phyloP scores from a whole-genome alignment of 2,888 invertebrate genomes.

The Sphinx pinastri region DNA sequence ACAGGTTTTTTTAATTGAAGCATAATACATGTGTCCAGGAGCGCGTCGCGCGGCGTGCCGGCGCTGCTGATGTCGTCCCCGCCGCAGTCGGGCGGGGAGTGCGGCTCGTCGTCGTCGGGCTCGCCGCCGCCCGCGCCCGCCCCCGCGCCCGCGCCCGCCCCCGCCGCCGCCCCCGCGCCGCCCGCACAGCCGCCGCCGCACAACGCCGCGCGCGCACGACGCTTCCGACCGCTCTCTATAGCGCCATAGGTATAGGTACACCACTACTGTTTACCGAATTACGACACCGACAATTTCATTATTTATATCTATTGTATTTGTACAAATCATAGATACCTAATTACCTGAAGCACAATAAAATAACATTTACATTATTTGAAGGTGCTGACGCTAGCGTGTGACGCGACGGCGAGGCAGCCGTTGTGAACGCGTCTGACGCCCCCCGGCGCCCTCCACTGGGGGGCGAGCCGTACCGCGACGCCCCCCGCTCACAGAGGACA shows the following conservation, averaged over 20 bases:
- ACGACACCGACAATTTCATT: too few relatives aligned
- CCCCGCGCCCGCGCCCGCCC: slow-evolving; percentile 35
- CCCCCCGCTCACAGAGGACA: background rate
- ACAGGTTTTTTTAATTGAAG: too few relatives aligned
- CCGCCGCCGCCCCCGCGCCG: slow-evolving; percentile 51
- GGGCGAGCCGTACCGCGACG: background rate
- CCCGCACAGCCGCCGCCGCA: slow-evolving; percentile 54
- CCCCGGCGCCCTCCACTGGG: background rate
- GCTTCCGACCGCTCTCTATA: slow-evolving; percentile 74
- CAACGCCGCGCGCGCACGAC: slow-evolving; percentile 73
- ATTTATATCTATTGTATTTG: too few relatives aligned
- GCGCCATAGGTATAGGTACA: slow-evolving; percentile 59
- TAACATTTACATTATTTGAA: slow-evolving; percentile 29
- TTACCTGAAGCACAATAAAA: background rate
- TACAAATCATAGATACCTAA: background rate
- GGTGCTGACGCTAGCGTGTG: slow-evolving; percentile 42
- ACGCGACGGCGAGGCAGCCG: slow-evolving; percentile 42
- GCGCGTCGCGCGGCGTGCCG: slow-evolving; percentile 76
- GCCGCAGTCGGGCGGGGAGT: slow-evolving; percentile 52
- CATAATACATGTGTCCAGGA: slow-evolving; percentile 39
- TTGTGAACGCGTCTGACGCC: slow-evolving; percentile 33
- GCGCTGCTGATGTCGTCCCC: slow-evolving; percentile 68
- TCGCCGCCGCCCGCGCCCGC: slow-evolving; percentile 55
- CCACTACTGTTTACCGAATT: too few relatives aligned
- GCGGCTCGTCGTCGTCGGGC: slow-evolving; percentile 55